Conservation (phyloP, 2,888 invertebrate species). For the Heliconius aoede region DNA sequence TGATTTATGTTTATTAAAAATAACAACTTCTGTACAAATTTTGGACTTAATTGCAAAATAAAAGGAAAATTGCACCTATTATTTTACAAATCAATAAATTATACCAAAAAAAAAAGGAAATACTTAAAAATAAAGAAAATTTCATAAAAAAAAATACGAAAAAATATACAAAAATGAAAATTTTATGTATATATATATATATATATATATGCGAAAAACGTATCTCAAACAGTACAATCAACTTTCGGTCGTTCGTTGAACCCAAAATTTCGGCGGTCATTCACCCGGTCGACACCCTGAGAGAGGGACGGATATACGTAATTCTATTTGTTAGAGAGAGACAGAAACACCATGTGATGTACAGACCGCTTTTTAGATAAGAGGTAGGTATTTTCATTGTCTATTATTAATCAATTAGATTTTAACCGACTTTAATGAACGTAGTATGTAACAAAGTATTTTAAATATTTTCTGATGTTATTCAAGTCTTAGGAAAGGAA, state of each 20-base stretch:
- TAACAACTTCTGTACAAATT: too few species aligned
- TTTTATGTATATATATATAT: too few species aligned
- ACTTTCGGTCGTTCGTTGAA: slow-evolving; percentile 72
- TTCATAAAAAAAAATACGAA: not conserved
- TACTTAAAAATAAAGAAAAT: not conserved
- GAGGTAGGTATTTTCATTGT: slow-evolving; percentile 52
- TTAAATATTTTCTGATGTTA: not conserved
- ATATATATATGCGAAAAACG: slow-evolving; percentile 45
- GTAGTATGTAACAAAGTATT: not conserved
- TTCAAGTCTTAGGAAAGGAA: too few species aligned
- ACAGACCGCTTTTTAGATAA: slow-evolving; percentile 53
- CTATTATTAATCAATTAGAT: slow-evolving; percentile 52
- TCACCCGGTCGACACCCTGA: slow-evolving; percentile 67
- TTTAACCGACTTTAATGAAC: slow-evolving; percentile 32
- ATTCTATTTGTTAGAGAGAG: slow-evolving; percentile 42
- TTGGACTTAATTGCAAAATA: too few species aligned
- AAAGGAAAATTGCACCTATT: too few species aligned
- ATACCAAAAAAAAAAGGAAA: not conserved
- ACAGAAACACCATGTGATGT: slow-evolving; percentile 55
- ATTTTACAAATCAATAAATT: too few species aligned
- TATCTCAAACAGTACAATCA: slow-evolving; percentile 54
- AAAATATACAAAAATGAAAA: not conserved
- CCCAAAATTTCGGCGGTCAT: slow-evolving; percentile 71
- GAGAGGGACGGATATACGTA: slow-evolving; percentile 45
- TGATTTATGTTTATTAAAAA: too few species aligned